Evolutionary conservation across 1,140 invertebrate species (phyloP), one percentile per base, ranked within the genome.

Genomic region (Steinernema khuongi): DNA sequence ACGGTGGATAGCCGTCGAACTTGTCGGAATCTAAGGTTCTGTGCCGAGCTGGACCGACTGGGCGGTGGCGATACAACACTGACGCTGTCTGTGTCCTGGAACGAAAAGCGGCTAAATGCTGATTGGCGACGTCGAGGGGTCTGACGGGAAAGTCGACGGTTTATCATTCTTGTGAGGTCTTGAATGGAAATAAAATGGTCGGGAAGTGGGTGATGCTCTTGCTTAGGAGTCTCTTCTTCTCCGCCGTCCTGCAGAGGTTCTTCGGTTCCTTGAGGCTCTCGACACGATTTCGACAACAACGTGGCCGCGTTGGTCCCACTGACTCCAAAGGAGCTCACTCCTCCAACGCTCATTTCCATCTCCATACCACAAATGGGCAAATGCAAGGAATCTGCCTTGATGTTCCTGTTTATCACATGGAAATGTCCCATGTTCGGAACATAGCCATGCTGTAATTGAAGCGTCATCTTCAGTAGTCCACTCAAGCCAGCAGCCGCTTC

Each of bases 271-370:
- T 73, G 26, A n/a, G 28, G 17, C 2, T 73, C 28, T 68, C 11
- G 1, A 28, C 31, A 71, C 26, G 44, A 11, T 41, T 22, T 31
- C 30, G 77, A 77, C 1, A 80, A 31, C 17, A 81, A 31, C 1
- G 80, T 79, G 66, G 77, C 81, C 0, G 80, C 80, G 67, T 84
- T 83, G 17, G 82, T 83, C 32, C 81, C 81, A 74, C 75, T 74
- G 0, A 83, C 80, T 1, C 81, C 81, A 70, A 78, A 78, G 1
- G 77, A 78, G 67, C 69, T 72, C 11, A 78, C 70, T 67, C 74
- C 77, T 67, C 50, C 71, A 22, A 50, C 31, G 1, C 31, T 43
- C 2, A 77, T 29, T 28, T 60, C 71, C 4, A 22, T 60, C 28
- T 73, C 71, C 31, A 69, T 71, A 67, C 74, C 74, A 41, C 73